Conservation (phyloP, 2,113 vertebrate species). For the Calyptomena viridis region DNA sequence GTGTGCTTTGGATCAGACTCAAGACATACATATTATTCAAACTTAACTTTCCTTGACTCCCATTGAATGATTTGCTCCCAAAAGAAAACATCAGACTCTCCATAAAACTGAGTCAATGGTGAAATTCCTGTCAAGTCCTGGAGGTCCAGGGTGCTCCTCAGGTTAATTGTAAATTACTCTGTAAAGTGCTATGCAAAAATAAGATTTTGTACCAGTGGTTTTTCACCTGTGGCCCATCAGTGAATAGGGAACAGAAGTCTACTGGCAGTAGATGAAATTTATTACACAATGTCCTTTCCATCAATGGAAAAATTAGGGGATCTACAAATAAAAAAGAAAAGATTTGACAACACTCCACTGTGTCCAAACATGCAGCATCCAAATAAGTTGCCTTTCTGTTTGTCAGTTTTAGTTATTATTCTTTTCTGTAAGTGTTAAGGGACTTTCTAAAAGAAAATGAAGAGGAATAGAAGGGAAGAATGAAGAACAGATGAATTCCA, state of each 20-base stretch:
- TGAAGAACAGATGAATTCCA: background rate
- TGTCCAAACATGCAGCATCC: background rate
- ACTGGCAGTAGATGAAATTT: background rate
- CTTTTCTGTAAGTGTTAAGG: background rate
- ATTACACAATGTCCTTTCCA: background rate
- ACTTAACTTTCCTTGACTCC: background rate
- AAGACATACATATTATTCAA: conserved; percentile 28
- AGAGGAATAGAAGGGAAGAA: background rate
- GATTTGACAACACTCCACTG: background rate
- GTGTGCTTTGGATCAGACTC: conserved; percentile 30
- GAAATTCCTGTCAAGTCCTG: background rate
- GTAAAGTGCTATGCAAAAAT: background rate
- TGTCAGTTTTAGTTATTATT: background rate
- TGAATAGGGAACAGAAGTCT: background rate
- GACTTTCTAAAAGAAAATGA: background rate
- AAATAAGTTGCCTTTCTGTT: background rate
- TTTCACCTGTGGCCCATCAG: background rate
- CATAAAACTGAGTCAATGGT: background rate
- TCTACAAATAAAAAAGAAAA: background rate
- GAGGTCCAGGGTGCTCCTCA: background rate
- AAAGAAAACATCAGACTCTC: conserved; percentile 25
- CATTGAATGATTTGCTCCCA: background rate
- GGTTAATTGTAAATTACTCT: conserved; percentile 1
- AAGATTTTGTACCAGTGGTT: background rate
- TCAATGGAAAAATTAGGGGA: background rate